A percentile compares a stretch with the other conserved stretches of the same genome.
Conservation (phyloP, 2,113 vertebrate species). For the Crotophaga sulcirostris region DNA sequence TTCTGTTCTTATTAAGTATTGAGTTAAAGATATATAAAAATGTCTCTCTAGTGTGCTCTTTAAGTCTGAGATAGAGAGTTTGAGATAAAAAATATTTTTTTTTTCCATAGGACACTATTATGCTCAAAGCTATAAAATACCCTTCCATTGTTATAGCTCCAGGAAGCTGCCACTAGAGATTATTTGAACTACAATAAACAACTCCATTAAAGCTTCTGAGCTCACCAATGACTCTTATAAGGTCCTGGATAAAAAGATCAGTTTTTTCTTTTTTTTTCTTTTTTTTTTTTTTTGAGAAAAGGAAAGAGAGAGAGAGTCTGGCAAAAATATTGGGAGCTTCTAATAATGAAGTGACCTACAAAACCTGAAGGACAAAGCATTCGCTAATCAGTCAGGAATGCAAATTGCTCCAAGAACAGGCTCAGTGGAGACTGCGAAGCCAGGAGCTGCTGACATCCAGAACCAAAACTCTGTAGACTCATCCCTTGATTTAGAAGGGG, state of each 20-base stretch:
- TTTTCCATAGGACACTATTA: slow-evolving; percentile 31
- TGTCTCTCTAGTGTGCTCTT: background rate
- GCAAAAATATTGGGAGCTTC: slow-evolving; percentile 34
- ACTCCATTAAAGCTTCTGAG: slow-evolving; percentile 31
- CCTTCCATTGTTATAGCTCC: slow-evolving; percentile 21
- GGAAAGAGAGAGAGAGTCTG: background rate
- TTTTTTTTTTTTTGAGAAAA: background rate
- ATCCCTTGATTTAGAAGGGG: background rate
- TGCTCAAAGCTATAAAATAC: slow-evolving; percentile 54
- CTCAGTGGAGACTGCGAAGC: background rate
- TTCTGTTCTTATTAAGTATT: slow-evolving; percentile 24
- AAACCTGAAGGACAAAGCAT: slow-evolving; percentile 48
- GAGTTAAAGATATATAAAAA: slow-evolving; percentile 33
- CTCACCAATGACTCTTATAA: background rate
- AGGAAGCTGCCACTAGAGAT: slow-evolving; percentile 42
- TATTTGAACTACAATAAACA: slow-evolving; percentile 51
- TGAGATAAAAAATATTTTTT: slow-evolving; percentile 18
- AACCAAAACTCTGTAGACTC: background rate
- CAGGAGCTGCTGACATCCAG: background rate
- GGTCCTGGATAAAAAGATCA: slow-evolving; percentile 20
- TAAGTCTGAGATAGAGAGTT: slow-evolving; percentile 5
- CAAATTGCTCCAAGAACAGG: slow-evolving; percentile 13
- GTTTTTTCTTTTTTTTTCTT: background rate
- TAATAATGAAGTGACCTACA: slow-evolving; percentile 3
- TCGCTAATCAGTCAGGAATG: slow-evolving; percentile 8